Percentiles rank a stretch among this genome's conserved stretches.
phyloP scores from a whole-genome alignment of 1,140 invertebrate genomes.

The Drosophila sturtevanti region DNA sequence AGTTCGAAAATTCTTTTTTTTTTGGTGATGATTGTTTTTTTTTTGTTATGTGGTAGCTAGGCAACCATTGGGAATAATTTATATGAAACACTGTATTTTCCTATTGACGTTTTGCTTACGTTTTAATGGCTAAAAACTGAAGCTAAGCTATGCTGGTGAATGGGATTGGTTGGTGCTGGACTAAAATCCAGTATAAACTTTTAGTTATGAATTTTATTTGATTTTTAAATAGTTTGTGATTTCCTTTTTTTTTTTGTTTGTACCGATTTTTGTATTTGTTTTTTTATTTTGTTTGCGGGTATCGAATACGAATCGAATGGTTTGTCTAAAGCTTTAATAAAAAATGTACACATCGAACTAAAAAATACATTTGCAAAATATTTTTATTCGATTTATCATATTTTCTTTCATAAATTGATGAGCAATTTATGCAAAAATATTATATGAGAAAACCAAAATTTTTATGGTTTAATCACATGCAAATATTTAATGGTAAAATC shows the following conservation, averaged over 20 bases:
- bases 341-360: not conserved
- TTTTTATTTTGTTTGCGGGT: not conserved
- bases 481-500: not conserved
- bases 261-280: not conserved
- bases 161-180: not conserved
- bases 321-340: not conserved
- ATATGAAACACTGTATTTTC: conserved; percentile 31
- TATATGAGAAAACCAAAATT: not conserved
- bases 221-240: not conserved
- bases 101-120: conserved; percentile 25
- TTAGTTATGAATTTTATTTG: conserved; percentile 14
- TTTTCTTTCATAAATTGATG: not conserved
- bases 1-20: conserved; percentile 4
- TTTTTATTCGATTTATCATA: not conserved
- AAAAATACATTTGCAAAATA: not conserved
- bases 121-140: conserved; percentile 13
- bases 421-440: not conserved
- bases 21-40: not conserved
- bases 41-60: conserved; percentile 10
- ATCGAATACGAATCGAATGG: not conserved
- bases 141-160: conserved; percentile 8
- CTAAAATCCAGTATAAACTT: conserved; percentile 3
- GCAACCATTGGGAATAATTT: conserved; percentile 36
- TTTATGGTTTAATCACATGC: not conserved
- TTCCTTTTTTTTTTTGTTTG: not conserved